Evolutionary conservation across 2,797 vertebrate genomes (phyloP).

Genomic region (Rhyacichthys aspro): DNA sequence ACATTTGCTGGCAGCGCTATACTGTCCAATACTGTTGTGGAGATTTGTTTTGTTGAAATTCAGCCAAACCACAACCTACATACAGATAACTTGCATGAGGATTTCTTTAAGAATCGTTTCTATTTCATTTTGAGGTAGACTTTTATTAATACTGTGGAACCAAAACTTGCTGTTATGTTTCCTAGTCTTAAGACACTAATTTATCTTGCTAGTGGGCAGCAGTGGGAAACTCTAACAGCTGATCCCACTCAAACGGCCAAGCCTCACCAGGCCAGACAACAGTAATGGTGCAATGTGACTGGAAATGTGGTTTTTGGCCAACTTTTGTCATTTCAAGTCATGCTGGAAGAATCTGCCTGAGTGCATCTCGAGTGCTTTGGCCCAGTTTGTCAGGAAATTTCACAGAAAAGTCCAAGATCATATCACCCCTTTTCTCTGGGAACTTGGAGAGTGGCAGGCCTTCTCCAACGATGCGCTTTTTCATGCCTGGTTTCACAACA

Average conservation of each 20-base stretch:
- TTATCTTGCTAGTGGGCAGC: conserved; percentile 12
- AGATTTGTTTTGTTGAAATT: conserved; percentile 9
- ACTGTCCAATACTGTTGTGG: no score
- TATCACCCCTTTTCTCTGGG: conserved; percentile 89
- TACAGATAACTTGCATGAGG: conserved; percentile 1
- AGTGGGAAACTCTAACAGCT: conserved; percentile 12
- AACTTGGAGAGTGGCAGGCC: conserved; percentile 89
- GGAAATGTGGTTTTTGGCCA: conserved; percentile 21
- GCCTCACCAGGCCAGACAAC: conserved; percentile 9
- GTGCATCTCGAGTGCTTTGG: conserved; percentile 77
- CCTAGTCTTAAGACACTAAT: conserved; percentile 13
- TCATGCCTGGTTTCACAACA: conserved; percentile 88
- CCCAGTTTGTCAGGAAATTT: conserved; percentile 89
- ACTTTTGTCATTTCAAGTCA: conserved; percentile 53
- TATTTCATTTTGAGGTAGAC: conserved; percentile 1
- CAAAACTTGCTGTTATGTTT: background rate
- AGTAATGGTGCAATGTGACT: background rate
- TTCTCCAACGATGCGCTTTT: conserved; percentile 87
- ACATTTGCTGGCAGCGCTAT: conserved; percentile 27
- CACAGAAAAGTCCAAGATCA: conserved; percentile 90
- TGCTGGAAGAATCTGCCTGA: conserved; percentile 87
- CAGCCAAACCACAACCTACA: conserved; percentile 3
- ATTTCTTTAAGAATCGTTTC: conserved; percentile 10
- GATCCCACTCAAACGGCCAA: conserved; percentile 19
- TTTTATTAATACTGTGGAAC: conserved; percentile 22